A percentile compares a stretch with the other conserved stretches of the same genome.
These are phyloP conservation scores for Mycetomoellerius zeteki DNA, from an alignment of 1,140 invertebrate genomes.

Conservation along the genomic window DNA sequence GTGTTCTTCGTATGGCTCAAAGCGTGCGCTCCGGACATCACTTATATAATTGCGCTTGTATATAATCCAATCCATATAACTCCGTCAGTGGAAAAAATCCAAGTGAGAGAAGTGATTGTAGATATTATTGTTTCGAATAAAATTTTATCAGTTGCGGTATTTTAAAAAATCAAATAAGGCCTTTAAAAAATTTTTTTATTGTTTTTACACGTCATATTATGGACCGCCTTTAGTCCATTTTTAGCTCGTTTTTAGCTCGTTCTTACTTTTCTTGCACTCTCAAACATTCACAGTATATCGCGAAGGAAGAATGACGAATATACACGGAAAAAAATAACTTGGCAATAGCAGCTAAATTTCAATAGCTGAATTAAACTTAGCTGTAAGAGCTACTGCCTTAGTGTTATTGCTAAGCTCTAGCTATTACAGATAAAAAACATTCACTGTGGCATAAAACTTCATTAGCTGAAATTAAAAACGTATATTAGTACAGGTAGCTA, in stretches of 20 bases:
- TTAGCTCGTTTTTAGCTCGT: no score
- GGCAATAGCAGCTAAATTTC: neutral
- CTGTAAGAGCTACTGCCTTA: neutral
- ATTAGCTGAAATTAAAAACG: neutral
- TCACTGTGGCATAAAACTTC: neutral
- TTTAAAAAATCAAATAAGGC: neutral
- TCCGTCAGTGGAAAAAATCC: slow-evolving; percentile 65
- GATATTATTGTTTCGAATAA: neutral
- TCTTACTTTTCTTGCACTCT: no score
- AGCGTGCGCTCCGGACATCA: slow-evolving; percentile 42
- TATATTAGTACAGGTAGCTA: neutral
- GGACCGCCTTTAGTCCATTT: no score
- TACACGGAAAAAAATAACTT: neutral
- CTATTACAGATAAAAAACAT: slow-evolving; percentile 2
- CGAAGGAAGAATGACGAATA: no score
- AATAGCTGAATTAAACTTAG: slow-evolving; percentile 5
- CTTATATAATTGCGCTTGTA: slow-evolving; percentile 74
- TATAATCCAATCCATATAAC: slow-evolving; percentile 70
- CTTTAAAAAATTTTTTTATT: no score
- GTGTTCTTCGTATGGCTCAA: slow-evolving; percentile 66
- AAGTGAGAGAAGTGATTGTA: slow-evolving; percentile 13
- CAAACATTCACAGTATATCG: no score
- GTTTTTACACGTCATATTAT: no score
- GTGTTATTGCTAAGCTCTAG: neutral
- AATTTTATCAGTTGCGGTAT: neutral